A percentile compares a stretch with the other conserved stretches of the same genome.
These are phyloP conservation scores for Caenorhabditis macrosperma DNA, from an alignment of 2,888 invertebrate genomes.

Conservation along the genomic window DNA sequence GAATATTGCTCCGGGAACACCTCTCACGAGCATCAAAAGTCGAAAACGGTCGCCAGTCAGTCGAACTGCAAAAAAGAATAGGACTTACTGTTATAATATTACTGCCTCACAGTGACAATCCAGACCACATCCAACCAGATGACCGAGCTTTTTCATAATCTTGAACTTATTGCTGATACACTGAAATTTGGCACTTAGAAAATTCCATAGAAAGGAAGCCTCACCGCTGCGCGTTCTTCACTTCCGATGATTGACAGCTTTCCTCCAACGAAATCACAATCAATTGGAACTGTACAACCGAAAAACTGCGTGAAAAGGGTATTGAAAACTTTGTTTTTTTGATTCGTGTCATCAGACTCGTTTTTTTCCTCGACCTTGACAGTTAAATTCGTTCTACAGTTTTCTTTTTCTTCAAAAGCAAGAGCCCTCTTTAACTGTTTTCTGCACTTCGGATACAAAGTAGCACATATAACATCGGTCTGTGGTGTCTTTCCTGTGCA, in stretches of 20 bases:
- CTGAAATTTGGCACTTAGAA: conserved; percentile 3
- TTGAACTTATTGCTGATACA: conserved; percentile 12
- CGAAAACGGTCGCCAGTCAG: background rate
- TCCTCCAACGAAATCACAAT: conserved; percentile 7
- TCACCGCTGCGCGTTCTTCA: background rate
- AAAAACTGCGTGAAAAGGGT: no score
- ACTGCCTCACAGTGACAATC: conserved; percentile 24
- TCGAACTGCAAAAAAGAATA: conserved; percentile 14
- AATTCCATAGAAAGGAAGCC: background rate
- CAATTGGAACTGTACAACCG: background rate
- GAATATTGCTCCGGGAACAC: conserved; percentile 3
- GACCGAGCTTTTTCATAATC: conserved; percentile 16
- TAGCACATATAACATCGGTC: no score
- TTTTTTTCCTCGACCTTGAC: no score
- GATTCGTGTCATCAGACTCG: no score
- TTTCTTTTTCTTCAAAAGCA: no score
- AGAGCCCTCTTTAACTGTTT: no score
- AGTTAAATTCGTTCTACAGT: no score
- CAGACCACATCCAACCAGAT: conserved; percentile 26
- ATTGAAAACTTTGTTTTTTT: no score
- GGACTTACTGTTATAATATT: background rate
- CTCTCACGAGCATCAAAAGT: conserved; percentile 24
- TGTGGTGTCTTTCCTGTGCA: no score
- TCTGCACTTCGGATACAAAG: no score
- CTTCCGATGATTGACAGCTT: background rate